Evolutionary conservation across 1,140 invertebrate genomes (phyloP).

Genomic region (Matsumurasca onukii): DNA sequence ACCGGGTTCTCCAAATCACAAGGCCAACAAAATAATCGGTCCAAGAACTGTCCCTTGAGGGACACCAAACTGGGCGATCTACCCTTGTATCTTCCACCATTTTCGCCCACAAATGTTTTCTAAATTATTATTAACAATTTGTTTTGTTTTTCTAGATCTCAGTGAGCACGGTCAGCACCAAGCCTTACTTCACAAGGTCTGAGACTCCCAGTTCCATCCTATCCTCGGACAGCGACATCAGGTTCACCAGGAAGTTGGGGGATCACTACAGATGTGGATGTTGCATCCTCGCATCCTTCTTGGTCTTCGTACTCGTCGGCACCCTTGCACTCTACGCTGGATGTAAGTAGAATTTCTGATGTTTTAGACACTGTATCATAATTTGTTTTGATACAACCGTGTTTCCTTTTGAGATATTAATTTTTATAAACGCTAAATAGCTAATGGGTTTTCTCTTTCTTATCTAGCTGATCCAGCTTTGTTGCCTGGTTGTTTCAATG

Average conservation of each 20-base stretch:
- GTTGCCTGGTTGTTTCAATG: too few relatives aligned
- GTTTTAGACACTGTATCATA: neutral
- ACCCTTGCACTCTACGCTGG: conserved; percentile 82
- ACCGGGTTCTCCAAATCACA: too few relatives aligned
- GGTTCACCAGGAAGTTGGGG: conserved; percentile 79
- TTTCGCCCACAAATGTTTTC: too few relatives aligned
- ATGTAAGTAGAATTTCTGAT: conserved; percentile 69
- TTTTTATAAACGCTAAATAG: neutral
- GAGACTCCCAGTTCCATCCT: conserved; percentile 71
- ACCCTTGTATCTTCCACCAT: too few relatives aligned
- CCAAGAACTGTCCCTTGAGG: too few relatives aligned
- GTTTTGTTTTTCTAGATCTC: conserved; percentile 36
- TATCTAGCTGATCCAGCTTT: too few relatives aligned
- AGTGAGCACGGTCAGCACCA: conserved; percentile 27
- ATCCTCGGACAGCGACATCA: conserved; percentile 80
- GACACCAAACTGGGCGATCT: too few relatives aligned
- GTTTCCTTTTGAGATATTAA: conserved; percentile 2
- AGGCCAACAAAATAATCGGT: too few relatives aligned
- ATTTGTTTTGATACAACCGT: too few relatives aligned
- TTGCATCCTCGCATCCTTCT: conserved; percentile 77
- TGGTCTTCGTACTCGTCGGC: conserved; percentile 76
- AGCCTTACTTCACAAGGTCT: conserved; percentile 43
- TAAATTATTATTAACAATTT: too few relatives aligned
- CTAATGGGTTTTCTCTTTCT: neutral
- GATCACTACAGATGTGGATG: conserved; percentile 79